These are phyloP conservation scores for Chiloscyllium plagiosum DNA, from an alignment of 2,113 vertebrate species.

Conservation along the genomic window DNA sequence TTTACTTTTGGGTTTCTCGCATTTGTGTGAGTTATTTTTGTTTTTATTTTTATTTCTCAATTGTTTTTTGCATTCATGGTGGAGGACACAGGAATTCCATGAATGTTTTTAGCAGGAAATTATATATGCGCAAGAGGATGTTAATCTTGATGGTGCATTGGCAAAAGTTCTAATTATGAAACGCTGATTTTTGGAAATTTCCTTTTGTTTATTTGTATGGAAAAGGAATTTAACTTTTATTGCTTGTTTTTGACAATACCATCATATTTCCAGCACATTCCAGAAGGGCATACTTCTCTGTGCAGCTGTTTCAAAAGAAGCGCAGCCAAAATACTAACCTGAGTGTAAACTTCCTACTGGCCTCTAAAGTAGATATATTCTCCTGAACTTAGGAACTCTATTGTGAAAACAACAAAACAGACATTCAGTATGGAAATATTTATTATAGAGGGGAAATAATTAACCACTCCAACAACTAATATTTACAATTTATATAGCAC, in stretches of 20 bases:
- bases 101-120: conserved; percentile 9
- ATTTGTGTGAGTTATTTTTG: too few species aligned
- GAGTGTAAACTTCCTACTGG: conserved; percentile 5
- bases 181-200: not conserved
- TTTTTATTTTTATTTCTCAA: too few species aligned
- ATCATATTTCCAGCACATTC: not conserved
- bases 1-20: not conserved
- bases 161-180: not conserved
- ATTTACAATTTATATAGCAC: not conserved
- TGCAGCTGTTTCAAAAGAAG: conserved; percentile 6
- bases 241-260: not conserved
- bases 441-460: not conserved
- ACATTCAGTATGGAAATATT: not conserved
- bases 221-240: conserved; percentile 17
- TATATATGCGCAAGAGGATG: not conserved
- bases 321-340: not conserved
- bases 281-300: not conserved
- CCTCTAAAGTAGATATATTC: not conserved
- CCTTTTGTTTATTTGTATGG: conserved; percentile 22
- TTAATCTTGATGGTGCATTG: not conserved
- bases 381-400: not conserved
- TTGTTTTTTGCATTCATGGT: not conserved
- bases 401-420: not conserved
- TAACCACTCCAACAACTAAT: not conserved
- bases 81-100: not conserved